These are phyloP conservation scores for Cryptoprocta ferox DNA, from an alignment of 2,797 vertebrate genomes.

Conservation along the genomic window DNA sequence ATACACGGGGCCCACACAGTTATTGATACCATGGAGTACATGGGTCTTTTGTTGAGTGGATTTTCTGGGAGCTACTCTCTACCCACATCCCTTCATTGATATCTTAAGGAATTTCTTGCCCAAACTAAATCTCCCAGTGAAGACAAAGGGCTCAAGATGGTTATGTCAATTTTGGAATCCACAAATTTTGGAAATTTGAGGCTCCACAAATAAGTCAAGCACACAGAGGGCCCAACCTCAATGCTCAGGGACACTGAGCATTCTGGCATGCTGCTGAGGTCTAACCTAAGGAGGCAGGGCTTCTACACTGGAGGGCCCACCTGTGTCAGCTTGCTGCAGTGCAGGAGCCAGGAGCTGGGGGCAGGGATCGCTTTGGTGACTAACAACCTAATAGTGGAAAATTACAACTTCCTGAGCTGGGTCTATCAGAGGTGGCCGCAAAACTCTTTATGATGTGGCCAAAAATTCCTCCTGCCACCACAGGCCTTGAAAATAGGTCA, in stretches of 20 bases:
- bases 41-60: neutral
- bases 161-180: neutral
- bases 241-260: neutral
- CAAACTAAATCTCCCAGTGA: neutral
- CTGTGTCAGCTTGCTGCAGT: neutral
- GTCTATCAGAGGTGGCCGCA: slow-evolving; percentile 68
- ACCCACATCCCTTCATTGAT: neutral
- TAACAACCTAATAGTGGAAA: slow-evolving; percentile 78
- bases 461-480: slow-evolving; percentile 74
- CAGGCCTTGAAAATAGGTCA: slow-evolving; percentile 72
- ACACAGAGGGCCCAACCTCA: neutral
- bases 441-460: slow-evolving; percentile 77
- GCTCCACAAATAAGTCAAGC: neutral
- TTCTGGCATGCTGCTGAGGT: neutral
- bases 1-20: neutral
- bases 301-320: neutral
- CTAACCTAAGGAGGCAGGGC: neutral
- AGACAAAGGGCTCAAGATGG: neutral
- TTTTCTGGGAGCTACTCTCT: neutral
- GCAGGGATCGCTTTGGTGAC: slow-evolving; percentile 67
- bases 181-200: neutral
- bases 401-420: slow-evolving; percentile 73
- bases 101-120: neutral
- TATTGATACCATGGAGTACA: neutral
- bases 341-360: neutral